Evolutionary conservation across 2,113 vertebrate genomes (phyloP).

Genomic region (Bungarus multicinctus): DNA sequence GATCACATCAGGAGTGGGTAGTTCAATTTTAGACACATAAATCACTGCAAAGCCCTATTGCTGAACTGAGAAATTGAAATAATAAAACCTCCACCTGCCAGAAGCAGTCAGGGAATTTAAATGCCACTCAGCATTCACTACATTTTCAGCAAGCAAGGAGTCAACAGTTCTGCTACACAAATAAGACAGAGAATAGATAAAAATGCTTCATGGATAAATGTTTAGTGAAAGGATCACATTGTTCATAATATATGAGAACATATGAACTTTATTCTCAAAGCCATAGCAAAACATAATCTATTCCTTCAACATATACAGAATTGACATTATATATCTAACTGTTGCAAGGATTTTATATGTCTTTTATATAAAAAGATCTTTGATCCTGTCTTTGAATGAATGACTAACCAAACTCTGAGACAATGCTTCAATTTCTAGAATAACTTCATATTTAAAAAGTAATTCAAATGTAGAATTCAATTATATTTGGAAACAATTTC

Average conservation of each 20-base stretch:
- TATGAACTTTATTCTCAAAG: not conserved
- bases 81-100: constrained; percentile 1
- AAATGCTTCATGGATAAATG: not conserved
- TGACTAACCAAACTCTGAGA: not conserved
- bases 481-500: not conserved
- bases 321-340: not conserved
- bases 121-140: constrained; percentile 9
- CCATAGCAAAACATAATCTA: not conserved
- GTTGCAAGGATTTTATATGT: not conserved
- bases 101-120: constrained; percentile 7
- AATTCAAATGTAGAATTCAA: not conserved
- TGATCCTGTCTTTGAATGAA: not conserved
- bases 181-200: not conserved
- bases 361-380: not conserved
- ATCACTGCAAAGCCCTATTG: not conserved
- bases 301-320: not conserved
- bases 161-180: constrained; percentile 29
- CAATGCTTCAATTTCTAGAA: not conserved
- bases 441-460: not conserved
- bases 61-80: not conserved
- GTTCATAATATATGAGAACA: no score
- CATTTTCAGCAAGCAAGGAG: constrained; percentile 34
- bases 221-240: not conserved
- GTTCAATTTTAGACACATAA: not conserved
- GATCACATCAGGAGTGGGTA: not conserved